phyloP scores from a whole-genome alignment of 2,797 vertebrate species.

The Rhinichthys osculus region DNA sequence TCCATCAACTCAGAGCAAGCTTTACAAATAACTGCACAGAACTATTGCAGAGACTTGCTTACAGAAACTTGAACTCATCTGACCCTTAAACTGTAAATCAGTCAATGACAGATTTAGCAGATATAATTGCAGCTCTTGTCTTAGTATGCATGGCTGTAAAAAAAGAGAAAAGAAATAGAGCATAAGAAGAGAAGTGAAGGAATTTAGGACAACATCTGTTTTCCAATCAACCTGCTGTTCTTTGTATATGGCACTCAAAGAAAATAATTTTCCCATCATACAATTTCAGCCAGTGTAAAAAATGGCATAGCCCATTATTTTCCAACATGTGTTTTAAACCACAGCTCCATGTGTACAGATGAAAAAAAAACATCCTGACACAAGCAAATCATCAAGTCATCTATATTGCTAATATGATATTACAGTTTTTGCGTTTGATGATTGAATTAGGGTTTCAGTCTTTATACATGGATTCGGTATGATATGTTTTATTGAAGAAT shows the following conservation, averaged over 20 bases:
- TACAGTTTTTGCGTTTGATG: background rate
- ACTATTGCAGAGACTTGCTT: constrained; percentile 17
- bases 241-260: constrained; percentile 43
- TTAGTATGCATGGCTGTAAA: constrained; percentile 60
- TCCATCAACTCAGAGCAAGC: constrained; percentile 29
- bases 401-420: constrained; percentile 5
- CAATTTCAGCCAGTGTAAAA: constrained; percentile 19
- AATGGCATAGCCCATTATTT: constrained; percentile 21
- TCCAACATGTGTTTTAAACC: constrained; percentile 1
- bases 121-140: constrained; percentile 64
- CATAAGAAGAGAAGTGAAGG: constrained; percentile 47
- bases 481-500: constrained; percentile 2
- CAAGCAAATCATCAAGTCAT: background rate
- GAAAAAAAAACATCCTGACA: background rate
- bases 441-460: background rate
- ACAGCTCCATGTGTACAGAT: background rate
- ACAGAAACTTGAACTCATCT: constrained; percentile 37
- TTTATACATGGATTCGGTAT: background rate
- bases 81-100: constrained; percentile 49
- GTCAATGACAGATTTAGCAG: constrained; percentile 51
- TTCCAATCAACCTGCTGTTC: constrained; percentile 56
- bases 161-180: constrained; percentile 45
- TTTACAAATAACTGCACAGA: constrained; percentile 25
- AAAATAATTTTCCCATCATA: constrained; percentile 27
- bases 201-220: constrained; percentile 67